A percentile compares a stretch with the other conserved stretches of the same genome.
phyloP scores from a whole-genome alignment of 2,888 invertebrate species.

The Isoperla grammatica region DNA sequence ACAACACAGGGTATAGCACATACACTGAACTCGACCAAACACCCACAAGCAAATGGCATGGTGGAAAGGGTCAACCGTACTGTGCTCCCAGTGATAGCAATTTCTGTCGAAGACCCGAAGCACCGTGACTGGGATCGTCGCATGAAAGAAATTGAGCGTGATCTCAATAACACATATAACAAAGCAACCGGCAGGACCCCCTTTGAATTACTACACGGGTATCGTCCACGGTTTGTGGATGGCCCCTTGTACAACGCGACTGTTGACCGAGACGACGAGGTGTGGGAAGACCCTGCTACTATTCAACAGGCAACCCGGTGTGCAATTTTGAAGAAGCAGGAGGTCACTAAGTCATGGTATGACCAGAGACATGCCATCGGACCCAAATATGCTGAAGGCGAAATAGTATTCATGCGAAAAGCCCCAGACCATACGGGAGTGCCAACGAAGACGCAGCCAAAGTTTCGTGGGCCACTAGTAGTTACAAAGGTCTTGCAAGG shows the following conservation, averaged over 20 bases:
- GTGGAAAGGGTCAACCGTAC: conserved; percentile 31
- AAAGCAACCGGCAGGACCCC: background rate
- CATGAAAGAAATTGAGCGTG: background rate
- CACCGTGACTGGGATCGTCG: background rate
- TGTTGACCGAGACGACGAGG: background rate
- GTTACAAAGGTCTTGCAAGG: conserved; percentile 3
- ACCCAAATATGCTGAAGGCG: background rate
- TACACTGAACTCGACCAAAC: conserved; percentile 32
- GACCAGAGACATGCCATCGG: background rate
- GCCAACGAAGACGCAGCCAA: conserved; percentile 8
- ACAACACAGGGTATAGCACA: conserved; percentile 32
- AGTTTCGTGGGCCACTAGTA: conserved; percentile 20
- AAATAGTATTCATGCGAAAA: background rate
- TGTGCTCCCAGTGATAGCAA: conserved; percentile 26
- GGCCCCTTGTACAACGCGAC: background rate
- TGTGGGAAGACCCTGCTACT: background rate
- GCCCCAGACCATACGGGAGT: background rate
- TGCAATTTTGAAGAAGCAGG: background rate
- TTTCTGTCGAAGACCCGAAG: background rate
- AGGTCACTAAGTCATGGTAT: background rate
- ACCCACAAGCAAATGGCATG: conserved; percentile 32
- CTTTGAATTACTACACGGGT: background rate
- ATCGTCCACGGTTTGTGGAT: background rate
- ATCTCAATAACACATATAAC: background rate
- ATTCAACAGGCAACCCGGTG: background rate